A percentile compares a stretch with the other conserved stretches of the same genome.
These are phyloP conservation scores for Azemiops feae DNA, from an alignment of 2,113 vertebrate genomes.

Conservation along the genomic window DNA sequence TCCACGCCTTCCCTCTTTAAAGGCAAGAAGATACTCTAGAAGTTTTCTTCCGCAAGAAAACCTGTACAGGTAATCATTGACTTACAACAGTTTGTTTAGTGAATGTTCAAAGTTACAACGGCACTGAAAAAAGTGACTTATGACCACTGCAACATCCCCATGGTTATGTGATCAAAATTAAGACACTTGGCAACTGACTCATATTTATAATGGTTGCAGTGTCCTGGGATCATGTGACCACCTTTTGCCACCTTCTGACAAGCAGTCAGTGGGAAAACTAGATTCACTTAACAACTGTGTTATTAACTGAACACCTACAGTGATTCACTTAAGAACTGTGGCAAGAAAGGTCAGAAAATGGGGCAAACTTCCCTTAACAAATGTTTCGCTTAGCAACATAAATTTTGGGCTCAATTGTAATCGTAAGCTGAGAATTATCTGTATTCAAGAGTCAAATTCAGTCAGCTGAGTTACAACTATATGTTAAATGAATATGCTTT, in stretches of 20 bases:
- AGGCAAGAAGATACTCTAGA: not conserved
- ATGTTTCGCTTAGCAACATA: not conserved
- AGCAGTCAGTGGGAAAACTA: not conserved
- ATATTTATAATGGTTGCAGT: not conserved
- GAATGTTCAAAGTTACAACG: not conserved
- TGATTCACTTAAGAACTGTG: not conserved
- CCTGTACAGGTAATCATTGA: not conserved
- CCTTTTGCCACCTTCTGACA: not conserved
- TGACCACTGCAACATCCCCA: not conserved
- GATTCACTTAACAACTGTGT: not conserved
- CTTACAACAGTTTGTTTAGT: not conserved
- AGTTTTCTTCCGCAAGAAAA: not conserved
- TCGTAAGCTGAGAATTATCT: not conserved
- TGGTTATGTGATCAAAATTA: not conserved
- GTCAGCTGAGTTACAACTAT: not conserved
- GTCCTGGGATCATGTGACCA: not conserved
- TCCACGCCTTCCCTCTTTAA: not conserved
- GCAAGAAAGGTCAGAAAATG: not conserved
- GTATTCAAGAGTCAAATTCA: not conserved
- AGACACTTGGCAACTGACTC: not conserved
- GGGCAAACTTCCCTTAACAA: not conserved
- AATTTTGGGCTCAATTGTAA: not conserved
- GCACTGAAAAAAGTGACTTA: not conserved
- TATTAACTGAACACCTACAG: not conserved
- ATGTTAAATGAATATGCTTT: not conserved